These are phyloP conservation scores for Phragmatobia fuliginosa DNA, from an alignment of 2,888 invertebrate genomes.

Conservation along the genomic window DNA sequence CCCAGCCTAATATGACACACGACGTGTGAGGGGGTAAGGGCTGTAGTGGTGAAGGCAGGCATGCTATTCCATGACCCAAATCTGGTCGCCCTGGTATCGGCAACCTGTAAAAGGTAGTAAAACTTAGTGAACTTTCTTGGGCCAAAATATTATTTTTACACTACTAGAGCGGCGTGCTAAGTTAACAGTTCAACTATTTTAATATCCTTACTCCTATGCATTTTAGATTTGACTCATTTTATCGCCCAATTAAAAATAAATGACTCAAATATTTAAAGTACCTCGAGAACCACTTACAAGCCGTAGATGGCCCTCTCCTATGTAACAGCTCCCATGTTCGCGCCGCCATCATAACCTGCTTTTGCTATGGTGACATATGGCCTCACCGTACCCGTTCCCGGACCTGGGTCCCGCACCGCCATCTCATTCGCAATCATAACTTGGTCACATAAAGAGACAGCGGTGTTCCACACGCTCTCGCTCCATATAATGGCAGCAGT, in stretches of 20 bases:
- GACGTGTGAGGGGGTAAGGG: slow-evolving; percentile 88
- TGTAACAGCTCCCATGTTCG: too few relatives aligned
- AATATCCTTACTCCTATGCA: neutral
- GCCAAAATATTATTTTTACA: neutral
- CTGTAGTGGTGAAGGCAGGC: slow-evolving; percentile 91
- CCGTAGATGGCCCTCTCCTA: too few relatives aligned
- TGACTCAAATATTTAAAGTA: neutral
- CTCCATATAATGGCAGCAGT: too few relatives aligned
- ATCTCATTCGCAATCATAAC: too few relatives aligned
- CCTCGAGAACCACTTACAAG: too few relatives aligned
- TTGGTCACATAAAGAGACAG: too few relatives aligned
- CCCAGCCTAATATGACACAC: slow-evolving; percentile 97
- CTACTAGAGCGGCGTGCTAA: too few relatives aligned
- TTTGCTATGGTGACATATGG: too few relatives aligned
- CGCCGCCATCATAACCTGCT: too few relatives aligned
- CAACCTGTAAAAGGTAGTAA: slow-evolving; percentile 59
- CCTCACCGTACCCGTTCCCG: too few relatives aligned
- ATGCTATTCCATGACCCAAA: slow-evolving; percentile 89
- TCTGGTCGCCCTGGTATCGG: slow-evolving; percentile 71
- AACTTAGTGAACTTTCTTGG: neutral
- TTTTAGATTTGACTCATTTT: neutral
- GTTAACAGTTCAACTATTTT: neutral
- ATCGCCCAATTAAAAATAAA: neutral
- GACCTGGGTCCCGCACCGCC: too few relatives aligned
- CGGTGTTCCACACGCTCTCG: too few relatives aligned